Percentiles rank a stretch among this genome's conserved stretches.
These are phyloP conservation scores for Scaptomyza caliginosa DNA, from an alignment of 2,888 invertebrate genomes.

Conservation along the genomic window DNA sequence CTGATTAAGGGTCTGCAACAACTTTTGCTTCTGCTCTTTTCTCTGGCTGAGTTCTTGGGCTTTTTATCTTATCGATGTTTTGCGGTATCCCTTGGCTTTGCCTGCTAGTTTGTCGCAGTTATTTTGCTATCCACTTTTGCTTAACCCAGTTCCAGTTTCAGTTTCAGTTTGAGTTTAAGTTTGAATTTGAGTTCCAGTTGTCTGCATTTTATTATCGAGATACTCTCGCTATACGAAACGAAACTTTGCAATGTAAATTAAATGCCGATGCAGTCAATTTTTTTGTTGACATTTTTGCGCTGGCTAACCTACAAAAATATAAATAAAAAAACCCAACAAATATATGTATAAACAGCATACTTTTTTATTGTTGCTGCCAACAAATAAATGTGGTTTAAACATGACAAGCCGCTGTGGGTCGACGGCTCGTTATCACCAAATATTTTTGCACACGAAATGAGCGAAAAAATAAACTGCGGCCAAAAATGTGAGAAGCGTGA, in stretches of 20 bases:
- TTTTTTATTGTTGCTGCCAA: constrained; percentile 65
- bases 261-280: constrained; percentile 70
- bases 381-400: constrained; percentile 79
- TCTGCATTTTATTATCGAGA: constrained; percentile 69
- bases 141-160: constrained; percentile 62
- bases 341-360: constrained; percentile 32
- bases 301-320: constrained; percentile 35
- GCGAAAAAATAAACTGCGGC: constrained; percentile 68
- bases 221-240: constrained; percentile 45
- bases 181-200: constrained; percentile 32
- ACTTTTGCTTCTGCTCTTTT: constrained; percentile 40
- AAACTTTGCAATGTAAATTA: constrained; percentile 77
- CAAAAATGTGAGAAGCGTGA: constrained; percentile 19
- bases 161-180: constrained; percentile 30
- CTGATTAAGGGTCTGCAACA: constrained; percentile 49
- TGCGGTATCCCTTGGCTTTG: constrained; percentile 26
- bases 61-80: constrained; percentile 59
- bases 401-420: constrained; percentile 71
- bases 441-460: constrained; percentile 79
- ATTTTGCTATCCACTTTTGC: constrained; percentile 47
- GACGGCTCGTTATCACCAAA: constrained; percentile 76
- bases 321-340: constrained; percentile 3
- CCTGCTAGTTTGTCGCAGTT: constrained; percentile 24
- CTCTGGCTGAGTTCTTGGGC: constrained; percentile 6
- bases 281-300: constrained; percentile 55